These are phyloP conservation scores for Pygoscelis adeliae DNA, from an alignment of 2,113 vertebrate genomes.

Conservation along the genomic window DNA sequence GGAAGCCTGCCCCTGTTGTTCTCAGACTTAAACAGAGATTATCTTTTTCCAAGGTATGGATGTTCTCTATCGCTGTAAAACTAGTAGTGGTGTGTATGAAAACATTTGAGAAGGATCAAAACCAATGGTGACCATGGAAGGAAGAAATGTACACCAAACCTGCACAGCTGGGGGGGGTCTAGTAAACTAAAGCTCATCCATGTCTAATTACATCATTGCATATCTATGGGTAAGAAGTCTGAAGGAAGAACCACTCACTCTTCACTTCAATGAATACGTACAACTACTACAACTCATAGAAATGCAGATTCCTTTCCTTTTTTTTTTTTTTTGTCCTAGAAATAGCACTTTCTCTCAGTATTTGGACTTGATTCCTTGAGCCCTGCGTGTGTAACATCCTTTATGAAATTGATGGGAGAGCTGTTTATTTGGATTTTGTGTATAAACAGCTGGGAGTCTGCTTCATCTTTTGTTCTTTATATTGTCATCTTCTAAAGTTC, in stretches of 20 bases:
- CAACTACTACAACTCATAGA: neutral
- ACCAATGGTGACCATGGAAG: neutral
- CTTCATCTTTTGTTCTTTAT: neutral
- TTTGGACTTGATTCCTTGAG: neutral
- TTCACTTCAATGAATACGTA: neutral
- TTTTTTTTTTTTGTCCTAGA: neutral
- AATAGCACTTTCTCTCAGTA: neutral
- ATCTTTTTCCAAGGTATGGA: neutral
- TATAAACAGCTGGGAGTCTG: neutral
- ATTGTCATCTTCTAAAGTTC: neutral
- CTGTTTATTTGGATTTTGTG: neutral
- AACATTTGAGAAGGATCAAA: neutral
- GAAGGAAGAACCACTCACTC: slow-evolving; percentile 24
- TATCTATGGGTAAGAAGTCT: neutral
- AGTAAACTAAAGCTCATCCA: neutral
- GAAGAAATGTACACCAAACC: neutral
- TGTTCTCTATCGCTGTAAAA: neutral
- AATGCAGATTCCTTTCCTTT: neutral
- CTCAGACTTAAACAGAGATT: neutral
- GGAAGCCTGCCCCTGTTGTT: neutral
- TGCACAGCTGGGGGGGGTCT: neutral
- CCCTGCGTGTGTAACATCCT: neutral
- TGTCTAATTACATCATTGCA: neutral
- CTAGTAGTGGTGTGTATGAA: neutral
- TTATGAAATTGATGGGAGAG: neutral